These are phyloP conservation scores for Mechanitis messenoides DNA, from an alignment of 2,888 invertebrate genomes.

Conservation along the genomic window DNA sequence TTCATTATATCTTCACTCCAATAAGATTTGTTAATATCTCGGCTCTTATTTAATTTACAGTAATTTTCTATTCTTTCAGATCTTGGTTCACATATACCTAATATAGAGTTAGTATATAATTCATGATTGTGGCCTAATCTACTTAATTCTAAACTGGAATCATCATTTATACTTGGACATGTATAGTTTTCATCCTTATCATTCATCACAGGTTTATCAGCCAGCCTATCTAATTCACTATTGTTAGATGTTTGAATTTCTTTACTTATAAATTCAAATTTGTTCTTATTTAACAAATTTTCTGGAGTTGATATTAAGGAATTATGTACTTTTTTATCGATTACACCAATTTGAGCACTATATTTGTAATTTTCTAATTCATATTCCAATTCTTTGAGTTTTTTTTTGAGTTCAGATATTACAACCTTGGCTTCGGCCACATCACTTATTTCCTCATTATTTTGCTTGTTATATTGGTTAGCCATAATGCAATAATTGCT, in stretches of 20 bases:
- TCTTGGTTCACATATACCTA: conserved; percentile 55
- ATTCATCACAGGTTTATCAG: conserved; percentile 65
- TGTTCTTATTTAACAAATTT: conserved; percentile 41
- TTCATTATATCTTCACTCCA: conserved; percentile 44
- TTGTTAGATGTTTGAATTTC: conserved; percentile 53
- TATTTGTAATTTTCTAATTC: conserved; percentile 61
- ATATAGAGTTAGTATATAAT: conserved; percentile 43
- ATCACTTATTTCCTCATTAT: conserved; percentile 61
- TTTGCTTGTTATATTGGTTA: conserved; percentile 51
- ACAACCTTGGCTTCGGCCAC: conserved; percentile 58
- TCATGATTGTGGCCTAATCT: conserved; percentile 52
- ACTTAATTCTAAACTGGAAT: conserved; percentile 60
- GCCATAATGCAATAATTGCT: conserved; percentile 41
- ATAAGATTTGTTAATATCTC: conserved; percentile 55
- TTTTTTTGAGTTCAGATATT: conserved; percentile 56
- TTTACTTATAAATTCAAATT: conserved; percentile 48
- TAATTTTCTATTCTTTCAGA: conserved; percentile 73
- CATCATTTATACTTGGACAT: conserved; percentile 64
- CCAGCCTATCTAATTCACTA: conserved; percentile 48
- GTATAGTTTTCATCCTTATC: conserved; percentile 56
- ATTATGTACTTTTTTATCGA: conserved; percentile 56
- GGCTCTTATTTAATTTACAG: conserved; percentile 73
- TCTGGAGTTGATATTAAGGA: conserved; percentile 41
- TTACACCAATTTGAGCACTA: conserved; percentile 53
- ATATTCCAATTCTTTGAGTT: conserved; percentile 58